Evolutionary conservation across 2,888 invertebrate species (phyloP), one percentile per base, ranked within the genome.

Genomic region (Scrobipalpa atriplicella): DNA sequence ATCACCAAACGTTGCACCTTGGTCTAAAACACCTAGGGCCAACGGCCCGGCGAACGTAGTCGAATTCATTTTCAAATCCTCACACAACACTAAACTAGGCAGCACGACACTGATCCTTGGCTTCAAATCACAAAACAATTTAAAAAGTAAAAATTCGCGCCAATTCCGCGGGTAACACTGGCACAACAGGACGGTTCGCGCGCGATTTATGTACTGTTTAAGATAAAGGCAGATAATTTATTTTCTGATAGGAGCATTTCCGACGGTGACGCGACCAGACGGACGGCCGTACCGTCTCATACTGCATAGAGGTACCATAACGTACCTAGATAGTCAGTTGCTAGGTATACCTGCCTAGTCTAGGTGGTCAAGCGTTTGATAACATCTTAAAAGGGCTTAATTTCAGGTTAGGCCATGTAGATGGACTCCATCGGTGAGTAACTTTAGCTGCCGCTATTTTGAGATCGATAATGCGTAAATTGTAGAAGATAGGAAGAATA

Each of bases 151-250:
- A n/a, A 16, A 58, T 29, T 16, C 19, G 54, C 19, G 21, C 19
- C 19, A 29, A 29, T 13, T 36, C n/a, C 38, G 58, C 58, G 58
- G 13, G 58, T 38, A 58, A 58, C 38, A 58, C 58, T 38, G 58
- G 58, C 58, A 58, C 58, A 36, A 38, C 36, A 58, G 58, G 16
- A 58, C 58, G 38, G 58, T 38, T 36, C 58, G n/a, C 58, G 58
- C 58, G 58, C 58, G 58, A 58, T 36, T 58, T 29, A 29, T 29
- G n/a, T n/a, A 58, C 58, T 58, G 38, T 8, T 38, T n/a, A 16
- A 58, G 58, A 58, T 58, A 58, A 58, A 9, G 36, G 8, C 38
- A n/a, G 58, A 58, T 58, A 58, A 58, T 58, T 58, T 58, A 58
- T 58, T 58, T 58, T 29, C 29, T 58, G 36, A 29, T 58, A 58